Conservation (phyloP, 2,888 invertebrate genomes). For the Gerris lacustris region DNA sequence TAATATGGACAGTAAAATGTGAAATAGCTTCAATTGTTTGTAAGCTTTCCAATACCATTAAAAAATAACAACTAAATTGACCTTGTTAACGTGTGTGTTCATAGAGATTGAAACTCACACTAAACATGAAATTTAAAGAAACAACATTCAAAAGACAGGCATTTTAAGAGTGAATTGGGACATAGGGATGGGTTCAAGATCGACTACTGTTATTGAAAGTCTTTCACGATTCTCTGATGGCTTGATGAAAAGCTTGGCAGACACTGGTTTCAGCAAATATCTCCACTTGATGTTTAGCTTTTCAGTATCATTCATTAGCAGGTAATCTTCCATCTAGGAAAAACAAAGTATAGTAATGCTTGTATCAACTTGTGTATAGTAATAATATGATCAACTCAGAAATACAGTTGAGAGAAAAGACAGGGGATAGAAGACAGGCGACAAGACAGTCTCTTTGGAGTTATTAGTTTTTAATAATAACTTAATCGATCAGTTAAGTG, state of each 20-base stretch:
- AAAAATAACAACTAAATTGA: no score
- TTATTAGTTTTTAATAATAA: no score
- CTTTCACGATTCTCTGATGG: conserved; percentile 30
- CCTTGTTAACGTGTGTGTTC: no score
- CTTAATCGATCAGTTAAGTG: no score
- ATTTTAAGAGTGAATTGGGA: conserved; percentile 36
- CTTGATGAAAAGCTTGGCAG: conserved; percentile 42
- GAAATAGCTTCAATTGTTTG: no score
- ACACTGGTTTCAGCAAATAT: conserved; percentile 51
- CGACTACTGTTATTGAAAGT: conserved; percentile 36
- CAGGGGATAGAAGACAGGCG: no score
- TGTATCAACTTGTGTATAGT: not conserved
- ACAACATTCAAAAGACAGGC: conserved; percentile 35
- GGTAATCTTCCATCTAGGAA: conserved; percentile 44
- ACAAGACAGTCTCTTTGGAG: no score
- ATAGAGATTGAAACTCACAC: not conserved
- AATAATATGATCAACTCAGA: not conserved
- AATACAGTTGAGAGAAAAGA: no score
- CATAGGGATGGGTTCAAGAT: conserved; percentile 34
- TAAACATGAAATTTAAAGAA: not conserved
- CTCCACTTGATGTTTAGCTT: conserved; percentile 50
- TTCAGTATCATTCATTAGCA: conserved; percentile 41
- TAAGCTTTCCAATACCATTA: no score
- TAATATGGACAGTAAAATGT: no score
- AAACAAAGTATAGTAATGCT: conserved; percentile 12